Conservation (phyloP, 2,888 invertebrate species). For the Spodoptera littoralis region DNA sequence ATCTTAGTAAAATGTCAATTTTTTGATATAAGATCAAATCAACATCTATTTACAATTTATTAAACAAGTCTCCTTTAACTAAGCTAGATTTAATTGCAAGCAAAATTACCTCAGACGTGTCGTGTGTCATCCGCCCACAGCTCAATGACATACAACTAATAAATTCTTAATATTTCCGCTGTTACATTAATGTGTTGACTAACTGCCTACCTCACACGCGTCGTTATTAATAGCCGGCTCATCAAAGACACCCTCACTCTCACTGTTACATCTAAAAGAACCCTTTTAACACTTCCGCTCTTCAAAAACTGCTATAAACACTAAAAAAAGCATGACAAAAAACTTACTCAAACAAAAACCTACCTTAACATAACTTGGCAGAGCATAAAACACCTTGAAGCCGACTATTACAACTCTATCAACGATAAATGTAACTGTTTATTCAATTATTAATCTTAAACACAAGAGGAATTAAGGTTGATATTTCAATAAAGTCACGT, state of each 20-base stretch:
- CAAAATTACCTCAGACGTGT: too few species aligned
- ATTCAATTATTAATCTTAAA: slow-evolving; percentile 31
- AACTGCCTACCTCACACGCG: slow-evolving; percentile 43
- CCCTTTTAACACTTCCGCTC: slow-evolving; percentile 80
- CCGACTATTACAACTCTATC: slow-evolving; percentile 1
- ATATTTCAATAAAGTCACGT: slow-evolving; percentile 51
- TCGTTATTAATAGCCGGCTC: slow-evolving; percentile 56
- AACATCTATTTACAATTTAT: too few species aligned
- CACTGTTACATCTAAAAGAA: slow-evolving; percentile 65
- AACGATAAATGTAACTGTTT: slow-evolving; percentile 20
- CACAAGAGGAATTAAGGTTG: slow-evolving; percentile 47
- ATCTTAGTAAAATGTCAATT: too few species aligned
- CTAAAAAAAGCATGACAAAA: slow-evolving; percentile 51
- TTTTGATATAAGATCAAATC: too few species aligned
- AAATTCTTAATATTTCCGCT: slow-evolving; percentile 38
- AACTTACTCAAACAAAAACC: slow-evolving; percentile 19
- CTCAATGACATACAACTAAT: neutral
- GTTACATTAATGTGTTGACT: slow-evolving; percentile 24
- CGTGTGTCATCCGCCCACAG: too few species aligned
- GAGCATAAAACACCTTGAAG: neutral
- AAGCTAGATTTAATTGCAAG: too few species aligned
- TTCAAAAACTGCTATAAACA: slow-evolving; percentile 64
- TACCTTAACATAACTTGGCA: slow-evolving; percentile 3
- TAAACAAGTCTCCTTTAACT: too few species aligned
- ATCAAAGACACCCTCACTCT: slow-evolving; percentile 67